Evolutionary conservation across 2,888 invertebrate species (phyloP), one percentile per base, ranked within the genome.

Genomic region (Stegophylla sp.): DNA sequence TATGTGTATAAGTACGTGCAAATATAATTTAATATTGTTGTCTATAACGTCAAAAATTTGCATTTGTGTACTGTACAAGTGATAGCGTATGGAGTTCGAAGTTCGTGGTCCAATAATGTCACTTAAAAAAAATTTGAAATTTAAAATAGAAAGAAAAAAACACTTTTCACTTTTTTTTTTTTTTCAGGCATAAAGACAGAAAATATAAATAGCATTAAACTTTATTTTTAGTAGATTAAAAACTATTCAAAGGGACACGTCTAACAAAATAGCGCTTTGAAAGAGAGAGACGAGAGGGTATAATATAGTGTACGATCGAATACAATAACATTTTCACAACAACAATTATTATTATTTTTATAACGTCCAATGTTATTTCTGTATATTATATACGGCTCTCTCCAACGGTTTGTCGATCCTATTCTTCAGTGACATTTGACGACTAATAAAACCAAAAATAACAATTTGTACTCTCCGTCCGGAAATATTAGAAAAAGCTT

Each of bases 401-500:
- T 45, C 34, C 15, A 56, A 26, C 34, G 34, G 34, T 7, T 7
- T 7, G 34, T 34, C 34, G 34, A 76, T 43, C 41, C 23, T 66
- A 53, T 43, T 43, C 20, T 66, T 56, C 17, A 34, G 28, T 45
- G 77, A 77, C 59, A 59, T 71, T 67, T 51, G 48, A 41, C 61
- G 26, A 71, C 51, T 69, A 34, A 71, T 71, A 48, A 28, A 61
- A 48, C 59, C 51, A 71, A 79, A 69, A 63, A 48, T 63, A 69
- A 79, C 79, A 77, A 56, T 59, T 69, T 48, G n/a, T 76, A 43
- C 20, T 67, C 69, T 69, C 41, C 34, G 3, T 34, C 15, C 23
- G 7, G 34, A 20, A 15, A 43, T 71, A 71, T 79, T 79, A 51
- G 71, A 71, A 61, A 79, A 79, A 79, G 69, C 79, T 79, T 79